These are phyloP conservation scores for Siderastrea siderea DNA, from an alignment of 92 coral and sea anemone species.

Conservation along the genomic window DNA sequence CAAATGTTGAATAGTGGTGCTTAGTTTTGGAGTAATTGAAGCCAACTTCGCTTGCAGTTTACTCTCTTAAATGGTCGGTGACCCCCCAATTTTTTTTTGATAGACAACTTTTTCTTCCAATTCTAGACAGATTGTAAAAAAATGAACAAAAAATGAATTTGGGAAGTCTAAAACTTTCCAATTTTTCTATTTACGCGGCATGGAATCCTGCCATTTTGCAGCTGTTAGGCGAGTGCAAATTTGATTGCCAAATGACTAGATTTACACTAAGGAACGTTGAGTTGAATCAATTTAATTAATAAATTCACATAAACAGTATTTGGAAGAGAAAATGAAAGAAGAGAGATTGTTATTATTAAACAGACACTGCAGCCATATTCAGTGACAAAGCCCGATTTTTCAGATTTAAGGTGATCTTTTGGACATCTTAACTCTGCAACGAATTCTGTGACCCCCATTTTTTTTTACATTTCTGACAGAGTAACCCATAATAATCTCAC, in stretches of 20 bases:
- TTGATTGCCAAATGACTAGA: neutral
- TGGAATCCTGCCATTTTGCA: neutral
- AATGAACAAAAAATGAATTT: too few relatives aligned
- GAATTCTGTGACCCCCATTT: neutral
- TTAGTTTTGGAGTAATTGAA: too few relatives aligned
- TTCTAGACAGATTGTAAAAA: neutral
- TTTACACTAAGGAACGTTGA: neutral
- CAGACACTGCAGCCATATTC: neutral
- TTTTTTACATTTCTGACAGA: too few relatives aligned
- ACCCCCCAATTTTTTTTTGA: neutral
- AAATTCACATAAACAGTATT: neutral
- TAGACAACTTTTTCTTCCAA: neutral
- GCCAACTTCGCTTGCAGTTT: neutral
- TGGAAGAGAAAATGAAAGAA: neutral
- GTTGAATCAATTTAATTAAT: neutral
- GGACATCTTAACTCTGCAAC: neutral
- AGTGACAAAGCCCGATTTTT: neutral
- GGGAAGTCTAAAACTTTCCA: neutral
- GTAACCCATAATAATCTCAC: neutral
- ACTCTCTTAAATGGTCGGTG: neutral
- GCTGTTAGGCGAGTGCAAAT: neutral
- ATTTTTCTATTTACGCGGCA: neutral
- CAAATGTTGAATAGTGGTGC: too few relatives aligned
- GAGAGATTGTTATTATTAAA: too few relatives aligned
- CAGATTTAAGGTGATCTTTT: too few relatives aligned